Evolutionary conservation across 92 coral and sea anemone species (phyloP), one percentile per base, ranked within the genome.

Genomic region (Meandrina meandrites): DNA sequence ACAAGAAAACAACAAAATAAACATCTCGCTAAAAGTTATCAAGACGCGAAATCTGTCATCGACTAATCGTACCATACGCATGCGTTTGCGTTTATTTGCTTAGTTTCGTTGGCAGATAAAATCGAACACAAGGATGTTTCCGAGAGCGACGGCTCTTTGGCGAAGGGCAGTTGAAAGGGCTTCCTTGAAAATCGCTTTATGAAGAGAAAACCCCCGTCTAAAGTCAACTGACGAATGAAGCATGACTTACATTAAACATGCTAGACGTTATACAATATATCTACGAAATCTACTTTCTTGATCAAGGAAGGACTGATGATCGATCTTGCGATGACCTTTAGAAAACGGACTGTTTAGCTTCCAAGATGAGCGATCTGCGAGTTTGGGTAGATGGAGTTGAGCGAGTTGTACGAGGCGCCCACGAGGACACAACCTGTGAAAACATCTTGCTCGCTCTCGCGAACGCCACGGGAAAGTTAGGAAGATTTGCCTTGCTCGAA

Each of bases 341-440:
- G 64, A 30, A 62, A 76, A 50, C 22, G 35, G 47, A 50, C 19
- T 47, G 48, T 47, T n/a, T 42, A 1, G 27, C 45, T 77, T 27
- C 27, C 34, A 60, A 34, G 60, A 86, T 92, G 94, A 92, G 76
- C 37, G 98, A 95, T 51, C 86, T 95, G 5, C 88, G 86, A 84
- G 98, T 95, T 82, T 89, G 92, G 94, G 98, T 95, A 13, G 98
- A 95, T 81, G 96, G 93, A 60, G 93, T 86, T 30, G 94, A 93
- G 72, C 96, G 98, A 74, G 89, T 93, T 64, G 92, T 93, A 1
- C 94, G 97, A 37, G 99, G 96, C 28, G 97, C 96, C 11, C 90
- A 90, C 79, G 96, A 93, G 84, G 92, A 87, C 16, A 97, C 98
- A 28, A 95, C 97, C 16, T 90, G 98, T 72, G 98, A 97, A 81